Percentiles rank a stretch among this genome's conserved stretches.
phyloP scores from a whole-genome alignment of 2,113 vertebrate genomes.

The Callipepla californica region DNA sequence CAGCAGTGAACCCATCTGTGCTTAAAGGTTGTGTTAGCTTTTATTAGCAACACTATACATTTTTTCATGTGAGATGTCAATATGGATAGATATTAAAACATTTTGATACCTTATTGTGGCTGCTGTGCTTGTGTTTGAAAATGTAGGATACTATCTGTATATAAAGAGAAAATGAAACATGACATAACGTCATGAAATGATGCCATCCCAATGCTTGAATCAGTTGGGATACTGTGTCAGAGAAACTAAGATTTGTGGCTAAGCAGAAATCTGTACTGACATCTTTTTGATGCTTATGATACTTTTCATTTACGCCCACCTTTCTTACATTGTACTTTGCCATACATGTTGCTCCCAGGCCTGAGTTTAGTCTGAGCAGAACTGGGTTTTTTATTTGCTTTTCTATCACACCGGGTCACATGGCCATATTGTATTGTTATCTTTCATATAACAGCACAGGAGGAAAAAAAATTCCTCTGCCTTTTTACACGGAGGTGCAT shows the following conservation, averaged over 20 bases:
- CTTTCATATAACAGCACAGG: background rate
- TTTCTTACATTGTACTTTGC: background rate
- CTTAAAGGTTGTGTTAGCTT: background rate
- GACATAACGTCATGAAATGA: background rate
- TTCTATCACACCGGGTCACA: background rate
- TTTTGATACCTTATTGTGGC: background rate
- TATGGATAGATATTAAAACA: background rate
- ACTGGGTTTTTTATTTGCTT: background rate
- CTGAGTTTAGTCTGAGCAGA: background rate
- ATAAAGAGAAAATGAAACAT: background rate
- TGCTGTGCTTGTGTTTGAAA: background rate
- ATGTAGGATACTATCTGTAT: accelerated
- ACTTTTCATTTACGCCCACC: background rate
- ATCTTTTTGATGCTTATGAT: background rate
- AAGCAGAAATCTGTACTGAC: background rate
- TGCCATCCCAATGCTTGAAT: background rate
- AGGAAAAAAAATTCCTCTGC: background rate
- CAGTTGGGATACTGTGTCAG: background rate
- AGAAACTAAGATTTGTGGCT: background rate
- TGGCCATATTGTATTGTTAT: background rate
- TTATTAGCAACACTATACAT: background rate
- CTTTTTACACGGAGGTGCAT: background rate
- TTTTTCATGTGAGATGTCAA: background rate
- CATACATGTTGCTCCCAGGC: background rate
- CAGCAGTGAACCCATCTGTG: background rate